Evolutionary conservation across 1,140 invertebrate genomes (phyloP), one percentile per base, ranked within the genome.

Genomic region (Procambarus clarkii): DNA sequence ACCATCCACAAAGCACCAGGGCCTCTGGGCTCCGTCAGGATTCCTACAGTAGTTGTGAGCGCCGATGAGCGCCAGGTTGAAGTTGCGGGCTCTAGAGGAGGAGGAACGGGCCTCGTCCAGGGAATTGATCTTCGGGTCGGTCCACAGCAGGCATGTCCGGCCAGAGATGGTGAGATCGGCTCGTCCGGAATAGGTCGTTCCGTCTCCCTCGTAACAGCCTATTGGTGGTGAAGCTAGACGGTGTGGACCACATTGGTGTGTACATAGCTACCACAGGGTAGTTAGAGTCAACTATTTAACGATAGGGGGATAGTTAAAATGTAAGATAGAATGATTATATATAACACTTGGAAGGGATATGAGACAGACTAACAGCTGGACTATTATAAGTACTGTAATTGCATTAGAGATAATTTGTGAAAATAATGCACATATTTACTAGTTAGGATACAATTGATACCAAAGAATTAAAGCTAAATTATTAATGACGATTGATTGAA

Each of bases 1-100:
- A 4, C 93, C 86, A 3, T 92, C 94, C 13, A 94, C 94, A 91
- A 94, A 96, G 91, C 96, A 96, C 96, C 96, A 96, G 0, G 96
- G 96, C 21, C 93, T 94, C 0, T 92, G 93, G 54, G 95, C 94
- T n/a, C 89, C 91, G 83, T 93, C 93, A 0, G 95, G 95, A 94
- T 96, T 96, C 91, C 96, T 94, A 92, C 96, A 96, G 91, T 94
- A 95, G 93, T 96, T 96, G 90, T 96, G 95, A 2, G 81, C 60
- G 7, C 90, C 86, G 0, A 93, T 87, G 50, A 92, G 91, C 15
- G 46, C 58, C 58, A 88, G 86, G 71, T 92, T 80, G 76, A 92
- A 92, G 71, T 86, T 84, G 4, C 91, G 50, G 34, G 77, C 82
- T 44, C 85, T 58, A 9, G 76, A 44, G 11, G 71, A 58, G 11